Conservation (phyloP, 1,140 invertebrate genomes). For the Bombus consobrinus region DNA sequence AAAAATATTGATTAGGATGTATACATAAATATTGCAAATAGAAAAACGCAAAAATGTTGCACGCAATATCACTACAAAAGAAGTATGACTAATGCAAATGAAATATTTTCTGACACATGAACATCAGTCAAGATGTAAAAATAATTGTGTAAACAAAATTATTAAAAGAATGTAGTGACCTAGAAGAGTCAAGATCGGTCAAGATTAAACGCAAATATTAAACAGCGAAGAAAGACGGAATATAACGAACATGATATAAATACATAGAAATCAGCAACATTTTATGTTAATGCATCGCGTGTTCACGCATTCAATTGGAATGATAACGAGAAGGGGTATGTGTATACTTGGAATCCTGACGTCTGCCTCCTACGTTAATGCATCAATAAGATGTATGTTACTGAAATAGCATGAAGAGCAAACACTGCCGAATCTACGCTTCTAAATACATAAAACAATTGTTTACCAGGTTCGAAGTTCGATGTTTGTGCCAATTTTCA, state of each 20-base stretch:
- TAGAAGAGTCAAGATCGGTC: no score
- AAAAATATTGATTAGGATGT: no score
- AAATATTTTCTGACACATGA: no score
- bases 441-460: constrained; percentile 32
- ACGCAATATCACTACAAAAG: no score
- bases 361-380: background rate
- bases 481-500: constrained; percentile 19
- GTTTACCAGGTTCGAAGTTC: background rate
- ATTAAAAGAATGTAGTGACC: no score
- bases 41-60: no score
- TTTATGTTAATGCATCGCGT: background rate
- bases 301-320: background rate
- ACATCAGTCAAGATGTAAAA: no score
- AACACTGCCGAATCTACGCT: background rate
- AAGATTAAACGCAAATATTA: background rate
- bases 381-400: constrained; percentile 21
- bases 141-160: no score
- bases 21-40: no score
- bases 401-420: constrained; percentile 9
- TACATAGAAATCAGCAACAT: background rate
- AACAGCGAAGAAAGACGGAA: background rate
- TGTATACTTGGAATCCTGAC: background rate
- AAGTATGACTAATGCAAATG: no score
- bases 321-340: background rate
- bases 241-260: background rate